These are phyloP conservation scores for Latheticus oryzae DNA, from an alignment of 2,888 invertebrate genomes.

Conservation along the genomic window DNA sequence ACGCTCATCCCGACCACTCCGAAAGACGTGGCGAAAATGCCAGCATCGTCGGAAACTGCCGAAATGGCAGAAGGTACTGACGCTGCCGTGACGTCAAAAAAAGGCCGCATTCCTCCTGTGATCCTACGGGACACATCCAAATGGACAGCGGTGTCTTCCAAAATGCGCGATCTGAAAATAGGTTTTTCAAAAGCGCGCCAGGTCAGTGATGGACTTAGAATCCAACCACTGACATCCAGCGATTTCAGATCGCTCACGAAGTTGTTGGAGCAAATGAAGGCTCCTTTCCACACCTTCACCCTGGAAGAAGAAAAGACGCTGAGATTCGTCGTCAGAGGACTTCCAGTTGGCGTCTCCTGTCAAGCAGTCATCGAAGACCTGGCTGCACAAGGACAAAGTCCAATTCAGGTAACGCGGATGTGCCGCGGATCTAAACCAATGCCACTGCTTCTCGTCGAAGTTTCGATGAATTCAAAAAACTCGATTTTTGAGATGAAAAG, in stretches of 20 bases:
- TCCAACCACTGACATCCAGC: not conserved
- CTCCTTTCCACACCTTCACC: not conserved
- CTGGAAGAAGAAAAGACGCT: not conserved
- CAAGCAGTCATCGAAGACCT: not conserved
- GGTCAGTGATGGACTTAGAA: not conserved
- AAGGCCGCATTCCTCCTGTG: slow-evolving; percentile 2
- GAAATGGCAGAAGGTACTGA: too few relatives aligned
- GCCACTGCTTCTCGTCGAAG: not conserved
- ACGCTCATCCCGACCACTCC: too few relatives aligned
- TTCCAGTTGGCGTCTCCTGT: not conserved
- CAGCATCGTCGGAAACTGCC: too few relatives aligned
- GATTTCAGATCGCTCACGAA: not conserved
- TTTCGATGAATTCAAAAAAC: not conserved
- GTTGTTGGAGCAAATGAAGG: not conserved
- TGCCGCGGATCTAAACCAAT: not conserved
- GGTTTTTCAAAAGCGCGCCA: not conserved
- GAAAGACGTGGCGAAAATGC: too few relatives aligned
- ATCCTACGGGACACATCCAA: not conserved
- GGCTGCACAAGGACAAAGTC: not conserved
- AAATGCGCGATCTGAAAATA: not conserved
- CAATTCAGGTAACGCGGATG: not conserved
- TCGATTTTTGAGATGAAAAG: not conserved
- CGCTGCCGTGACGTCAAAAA: too few relatives aligned
- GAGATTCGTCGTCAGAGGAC: not conserved
- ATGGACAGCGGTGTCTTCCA: not conserved